Base-by-base conservation (phyloP, 2,113 vertebrate species). In the Progne subis region DNA sequence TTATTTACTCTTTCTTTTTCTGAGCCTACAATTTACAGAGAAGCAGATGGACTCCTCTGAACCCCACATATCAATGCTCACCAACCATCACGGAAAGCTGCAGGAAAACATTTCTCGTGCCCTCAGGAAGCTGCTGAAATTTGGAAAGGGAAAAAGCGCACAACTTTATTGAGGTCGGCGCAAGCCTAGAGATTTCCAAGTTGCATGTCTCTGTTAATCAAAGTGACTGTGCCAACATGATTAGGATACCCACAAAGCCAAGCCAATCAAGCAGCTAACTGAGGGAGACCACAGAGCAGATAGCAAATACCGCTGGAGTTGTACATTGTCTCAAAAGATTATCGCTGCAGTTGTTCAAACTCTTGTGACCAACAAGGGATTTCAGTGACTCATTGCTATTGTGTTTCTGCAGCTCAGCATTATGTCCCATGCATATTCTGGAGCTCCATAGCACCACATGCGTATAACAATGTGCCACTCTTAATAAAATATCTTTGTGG, bases 211-310 rank as follows among this genome's bases (percentile, higher is more conserved):
- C 82, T 28, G 53, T 70, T 96, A 96, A 97, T 97, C 96, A 96
- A 95, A 97, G 94, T 97, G 96, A 97, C 96, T 97, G 84, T 91
- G 96, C 97, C 97, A 97, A 91, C 83, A 92, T 43, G 89, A 96
- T 97, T 97, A 96, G 93, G 72, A 92, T 91, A 70, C 64, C 84
- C 96, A 93, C 93, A 78, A 95, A 92, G 85, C 95, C 92, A 87
- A 92, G 91, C 77, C 92, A 92, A 94, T 59, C 83, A 95, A 95
- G 93, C 92, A 94, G 93, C 90, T 95, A 92, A 95, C 57, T 46
- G 86, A 96, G 92, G 85, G 87, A 93, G 96, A 94, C 88, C 94
- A 92, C 9, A 6, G 61, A 94, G 92, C 82, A 95, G 90, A 95
- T 91, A 93, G 72, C 75, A 93, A 95, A 94, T 93, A 96, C 95